Conservation (phyloP, 2,888 invertebrate species). For the Hemistola chrysoprasaria region DNA sequence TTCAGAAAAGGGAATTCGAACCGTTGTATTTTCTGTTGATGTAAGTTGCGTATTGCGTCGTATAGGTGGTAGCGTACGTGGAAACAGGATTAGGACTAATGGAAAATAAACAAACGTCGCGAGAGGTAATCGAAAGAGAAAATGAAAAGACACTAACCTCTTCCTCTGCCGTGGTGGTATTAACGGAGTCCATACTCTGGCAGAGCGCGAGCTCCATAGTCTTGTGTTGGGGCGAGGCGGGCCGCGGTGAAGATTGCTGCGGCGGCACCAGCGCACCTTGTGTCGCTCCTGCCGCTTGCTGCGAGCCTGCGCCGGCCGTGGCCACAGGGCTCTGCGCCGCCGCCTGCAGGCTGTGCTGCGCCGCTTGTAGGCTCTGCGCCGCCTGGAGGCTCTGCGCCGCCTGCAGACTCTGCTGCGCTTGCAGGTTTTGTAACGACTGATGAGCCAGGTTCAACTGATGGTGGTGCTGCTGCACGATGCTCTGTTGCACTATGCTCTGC, state of each 20-base stretch:
- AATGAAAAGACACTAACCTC: conserved; percentile 87
- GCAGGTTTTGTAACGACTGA: conserved; percentile 70
- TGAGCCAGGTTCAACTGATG: conserved; percentile 75
- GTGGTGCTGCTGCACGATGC: conserved; percentile 76
- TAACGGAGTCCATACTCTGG: conserved; percentile 99
- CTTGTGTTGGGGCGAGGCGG: conserved; percentile 71
- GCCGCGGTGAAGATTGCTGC: conserved; percentile 70
- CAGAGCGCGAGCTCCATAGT: conserved; percentile 89
- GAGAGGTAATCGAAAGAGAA: conserved; percentile 2
- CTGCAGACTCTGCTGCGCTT: conserved; percentile 60
- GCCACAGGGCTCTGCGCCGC: conserved; percentile 59
- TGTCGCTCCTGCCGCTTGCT: conserved; percentile 63
- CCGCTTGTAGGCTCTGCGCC: conserved; percentile 51
- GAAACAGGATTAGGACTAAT: conserved; percentile 27
- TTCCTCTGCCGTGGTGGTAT: conserved; percentile 97
- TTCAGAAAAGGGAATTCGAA: conserved; percentile 42
- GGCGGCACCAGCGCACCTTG: conserved; percentile 73
- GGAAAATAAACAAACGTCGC: not conserved
- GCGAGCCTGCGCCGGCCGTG: conserved; percentile 63
- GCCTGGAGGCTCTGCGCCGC: conserved; percentile 55
- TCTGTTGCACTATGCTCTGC: conserved; percentile 75
- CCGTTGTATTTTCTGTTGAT: conserved; percentile 46
- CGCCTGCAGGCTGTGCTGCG: conserved; percentile 47
- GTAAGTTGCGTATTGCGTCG: conserved; percentile 37
- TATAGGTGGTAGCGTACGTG: conserved; percentile 27